These are phyloP conservation scores for Psammodynastes pulverulentus DNA, from an alignment of 2,113 vertebrate genomes.

Conservation along the genomic window DNA sequence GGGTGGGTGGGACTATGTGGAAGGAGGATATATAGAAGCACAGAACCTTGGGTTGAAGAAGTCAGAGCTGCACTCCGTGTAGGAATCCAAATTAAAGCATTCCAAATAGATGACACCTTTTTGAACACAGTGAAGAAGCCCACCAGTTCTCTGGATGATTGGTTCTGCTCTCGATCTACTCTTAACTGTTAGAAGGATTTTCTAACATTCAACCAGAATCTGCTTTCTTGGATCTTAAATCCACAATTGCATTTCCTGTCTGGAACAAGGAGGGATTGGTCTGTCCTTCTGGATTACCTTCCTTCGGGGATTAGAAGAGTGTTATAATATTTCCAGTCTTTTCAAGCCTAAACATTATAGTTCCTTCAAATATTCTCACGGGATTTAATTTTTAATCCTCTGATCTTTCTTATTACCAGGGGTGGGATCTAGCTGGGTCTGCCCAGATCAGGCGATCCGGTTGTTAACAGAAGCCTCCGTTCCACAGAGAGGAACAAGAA, in stretches of 20 bases:
- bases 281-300: not conserved
- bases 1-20: not conserved
- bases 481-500: no score
- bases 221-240: not conserved
- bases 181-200: not conserved
- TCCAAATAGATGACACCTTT: not conserved
- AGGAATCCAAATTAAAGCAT: not conserved
- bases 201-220: not conserved
- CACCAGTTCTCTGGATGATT: not conserved
- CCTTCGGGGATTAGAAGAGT: not conserved
- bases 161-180: not conserved
- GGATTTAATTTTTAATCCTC: not conserved
- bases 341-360: not conserved
- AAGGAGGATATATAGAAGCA: not conserved
- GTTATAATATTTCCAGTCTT: not conserved
- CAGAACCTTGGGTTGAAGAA: not conserved
- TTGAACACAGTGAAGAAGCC: not conserved
- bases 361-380: not conserved
- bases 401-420: no score
- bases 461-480: no score
- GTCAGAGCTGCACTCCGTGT: not conserved
- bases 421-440: no score
- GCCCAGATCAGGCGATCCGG: no score
- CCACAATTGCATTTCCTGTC: not conserved
- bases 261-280: not conserved